Conservation (phyloP, 1,140 invertebrate genomes). For the Cecropterus lyciades region DNA sequence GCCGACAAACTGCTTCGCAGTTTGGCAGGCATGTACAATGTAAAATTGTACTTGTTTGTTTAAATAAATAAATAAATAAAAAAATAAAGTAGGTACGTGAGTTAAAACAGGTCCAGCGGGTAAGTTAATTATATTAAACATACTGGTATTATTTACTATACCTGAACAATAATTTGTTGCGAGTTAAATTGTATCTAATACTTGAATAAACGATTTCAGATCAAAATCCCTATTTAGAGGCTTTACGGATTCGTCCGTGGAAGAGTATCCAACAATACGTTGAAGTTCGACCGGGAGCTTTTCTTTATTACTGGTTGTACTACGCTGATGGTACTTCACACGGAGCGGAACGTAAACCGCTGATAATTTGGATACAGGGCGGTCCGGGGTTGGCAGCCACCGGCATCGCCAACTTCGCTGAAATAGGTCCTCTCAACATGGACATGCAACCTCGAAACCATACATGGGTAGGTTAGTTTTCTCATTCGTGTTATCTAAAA, state of each 20-base stretch:
- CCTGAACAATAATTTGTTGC: too few relatives aligned
- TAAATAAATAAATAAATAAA: too few relatives aligned
- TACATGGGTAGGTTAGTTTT: slow-evolving; percentile 68
- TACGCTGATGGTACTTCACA: slow-evolving; percentile 63
- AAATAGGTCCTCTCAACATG: slow-evolving; percentile 71
- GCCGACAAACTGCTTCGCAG: too few relatives aligned
- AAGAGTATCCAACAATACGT: slow-evolving; percentile 65
- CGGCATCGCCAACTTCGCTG: slow-evolving; percentile 69
- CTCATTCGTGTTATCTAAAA: neutral
- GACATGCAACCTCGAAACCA: slow-evolving; percentile 70
- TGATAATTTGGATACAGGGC: slow-evolving; percentile 77
- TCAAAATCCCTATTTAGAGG: slow-evolving; percentile 61
- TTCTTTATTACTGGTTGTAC: slow-evolving; percentile 74
- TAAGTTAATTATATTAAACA: too few relatives aligned
- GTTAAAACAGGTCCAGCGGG: too few relatives aligned
- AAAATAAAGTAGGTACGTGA: too few relatives aligned
- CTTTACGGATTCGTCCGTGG: slow-evolving; percentile 50
- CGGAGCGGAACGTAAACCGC: slow-evolving; percentile 58
- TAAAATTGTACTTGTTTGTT: too few relatives aligned
- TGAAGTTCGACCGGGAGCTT: slow-evolving; percentile 66
- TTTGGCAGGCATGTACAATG: too few relatives aligned
- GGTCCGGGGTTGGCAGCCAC: slow-evolving; percentile 71
- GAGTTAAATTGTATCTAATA: too few relatives aligned
- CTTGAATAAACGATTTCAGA: slow-evolving; percentile 35
- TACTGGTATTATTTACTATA: too few relatives aligned